These are phyloP conservation scores for Casuarius casuarius DNA, from an alignment of 2,113 vertebrate genomes.

Conservation along the genomic window DNA sequence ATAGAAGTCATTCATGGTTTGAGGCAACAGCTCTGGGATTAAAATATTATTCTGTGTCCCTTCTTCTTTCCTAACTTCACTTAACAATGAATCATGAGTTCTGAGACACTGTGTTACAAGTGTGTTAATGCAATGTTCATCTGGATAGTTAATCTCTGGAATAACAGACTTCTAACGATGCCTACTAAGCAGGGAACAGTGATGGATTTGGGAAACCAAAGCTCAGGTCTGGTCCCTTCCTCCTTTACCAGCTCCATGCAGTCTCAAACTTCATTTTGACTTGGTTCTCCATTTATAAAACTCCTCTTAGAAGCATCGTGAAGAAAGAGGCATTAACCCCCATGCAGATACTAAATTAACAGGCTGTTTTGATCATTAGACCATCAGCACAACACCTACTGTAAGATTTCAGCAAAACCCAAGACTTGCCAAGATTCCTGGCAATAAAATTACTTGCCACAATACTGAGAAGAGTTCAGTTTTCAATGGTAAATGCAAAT, in stretches of 20 bases:
- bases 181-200: neutral
- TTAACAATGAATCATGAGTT: neutral
- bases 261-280: neutral
- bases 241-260: neutral
- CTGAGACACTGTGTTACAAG: too few relatives aligned
- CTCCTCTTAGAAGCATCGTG: neutral
- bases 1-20: neutral
- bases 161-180: neutral
- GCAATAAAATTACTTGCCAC: neutral
- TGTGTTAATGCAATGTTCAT: neutral
- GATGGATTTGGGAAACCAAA: neutral
- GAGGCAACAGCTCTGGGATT: neutral
- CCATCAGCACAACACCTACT: neutral
- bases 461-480: fast-evolving
- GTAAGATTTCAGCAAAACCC: neutral
- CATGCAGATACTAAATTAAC: neutral
- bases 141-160: neutral
- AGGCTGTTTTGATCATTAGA: neutral
- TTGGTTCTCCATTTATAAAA: neutral
- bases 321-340: neutral
- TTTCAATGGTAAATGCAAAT: fast-evolving
- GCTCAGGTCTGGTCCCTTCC: neutral
- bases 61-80: neutral
- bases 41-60: neutral
- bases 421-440: neutral